Evolutionary conservation across 2,888 invertebrate species (phyloP), one percentile per base, ranked within the genome.

Genomic region (Coleophora flavipennella): DNA sequence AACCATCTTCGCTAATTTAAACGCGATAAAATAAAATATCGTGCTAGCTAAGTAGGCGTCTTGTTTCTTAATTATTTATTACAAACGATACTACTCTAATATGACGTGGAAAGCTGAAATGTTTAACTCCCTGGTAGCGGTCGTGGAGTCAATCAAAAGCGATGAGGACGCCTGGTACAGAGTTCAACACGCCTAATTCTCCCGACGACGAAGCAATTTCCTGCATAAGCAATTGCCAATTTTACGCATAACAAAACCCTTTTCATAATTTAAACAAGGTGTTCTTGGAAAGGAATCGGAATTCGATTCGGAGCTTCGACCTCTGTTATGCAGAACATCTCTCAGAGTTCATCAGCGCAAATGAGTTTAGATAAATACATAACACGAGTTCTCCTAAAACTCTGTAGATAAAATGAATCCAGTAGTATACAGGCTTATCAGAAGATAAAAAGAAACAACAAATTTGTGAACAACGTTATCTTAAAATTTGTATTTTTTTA

Each of bases 1-100:
- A 55, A 65, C 59, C 67, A 74, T 76, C 78, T 67, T 54, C 61
- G 53, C 69, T 74, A 74, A 79, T 79, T 74, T 75, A 68, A 74
- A 74, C 71, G 68, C 70, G 78, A 81, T 83, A 78, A 78, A 80
- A 80, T 80, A 78, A 78, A 80, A 80, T 78, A 76, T 72, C 66
- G 53, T 59, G 67, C 63, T 62, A 63, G 58, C 65, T 67, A 71
- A 70, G 69, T 69, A 20, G 20, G 20, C 20, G 65, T 62, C 65
- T 66, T 28, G 31, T 11, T 26, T 26, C 60, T 65, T 72, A 71
- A 81, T 78, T 77, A 75, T 64, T 66, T 65, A 63, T 20, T 20
- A 20, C 3, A 4, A 6, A 20, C 3, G 6, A 20, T 3, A 3
- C 6, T 20, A 6, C 59, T 58, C 59, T 57, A 69, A 66, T 66